Base-by-base conservation (phyloP, 2,888 invertebrate species). In the Spilarctia lutea region DNA sequence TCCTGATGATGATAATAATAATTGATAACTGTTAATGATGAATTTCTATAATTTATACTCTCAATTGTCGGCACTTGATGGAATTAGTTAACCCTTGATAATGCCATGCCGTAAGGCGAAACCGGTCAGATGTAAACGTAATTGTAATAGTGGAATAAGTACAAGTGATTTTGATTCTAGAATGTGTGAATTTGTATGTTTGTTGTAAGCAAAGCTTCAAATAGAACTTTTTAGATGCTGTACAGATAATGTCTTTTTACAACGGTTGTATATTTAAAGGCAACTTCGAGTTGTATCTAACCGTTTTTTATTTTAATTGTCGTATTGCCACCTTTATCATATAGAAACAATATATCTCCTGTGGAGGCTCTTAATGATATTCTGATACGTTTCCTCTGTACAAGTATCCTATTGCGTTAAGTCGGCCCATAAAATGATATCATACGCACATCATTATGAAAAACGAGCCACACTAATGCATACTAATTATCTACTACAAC, bases 361-460 rank as follows among this genome's bases (percentile, higher is more conserved):
- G n/a, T n/a, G 39, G 16, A 35, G 60, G 52, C 27, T n/a, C 52
- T n/a, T 72, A 65, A 63, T 73, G 2, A 39, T 30, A 65, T 35
- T 30, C 69, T 30, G 18, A n/a, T 69, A 71, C 13, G 65, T 72
- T 65, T 45, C 63, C 75, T 74, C 69, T 75, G 68, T 73, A 56
- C 52, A 8, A 52, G 52, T 24, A 75, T 76, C 20, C 18, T 30
- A 42, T 63, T 42, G 52, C 69, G 45, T 63, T 63, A 63, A 71
- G 71, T 63, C 45, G 80, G 74, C 81, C 85, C 83, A 86, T 88
- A 86, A 82, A 86, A 83, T 89, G 88, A 90, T 88, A 89, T 89
- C 88, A 90, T 88, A 84, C 82, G 80, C 82, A 76, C 87, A 86
- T 90, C 87, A 88, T 87, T 87, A 89, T 86, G 82, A 83, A 82